Conservation (phyloP, 2,888 invertebrate genomes). For the Geotrupes spiniger region DNA sequence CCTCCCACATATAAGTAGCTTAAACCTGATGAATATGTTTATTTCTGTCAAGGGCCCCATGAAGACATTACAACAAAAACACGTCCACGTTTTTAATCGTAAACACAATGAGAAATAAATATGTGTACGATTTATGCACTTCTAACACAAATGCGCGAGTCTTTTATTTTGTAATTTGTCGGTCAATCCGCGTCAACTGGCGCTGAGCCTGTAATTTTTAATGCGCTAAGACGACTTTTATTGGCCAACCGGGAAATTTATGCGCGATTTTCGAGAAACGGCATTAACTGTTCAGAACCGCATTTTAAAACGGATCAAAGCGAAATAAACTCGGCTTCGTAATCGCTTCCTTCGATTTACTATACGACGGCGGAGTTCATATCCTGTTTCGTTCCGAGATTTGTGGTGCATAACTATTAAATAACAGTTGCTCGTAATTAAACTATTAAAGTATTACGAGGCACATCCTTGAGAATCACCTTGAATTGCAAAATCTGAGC, state of each 20-base stretch:
- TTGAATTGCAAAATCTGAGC: constrained; percentile 14
- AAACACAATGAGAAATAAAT: constrained; percentile 4
- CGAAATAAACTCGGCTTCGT: too few relatives aligned
- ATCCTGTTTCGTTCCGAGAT: constrained; percentile 1
- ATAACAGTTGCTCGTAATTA: constrained; percentile 16
- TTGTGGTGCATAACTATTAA: constrained; percentile 22
- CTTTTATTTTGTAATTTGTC: constrained; percentile 10
- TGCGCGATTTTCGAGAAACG: too few relatives aligned
- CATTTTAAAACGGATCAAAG: too few relatives aligned
- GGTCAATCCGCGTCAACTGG: constrained; percentile 1
- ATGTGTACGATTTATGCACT: constrained; percentile 6
- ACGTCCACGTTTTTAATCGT: constrained; percentile 2
- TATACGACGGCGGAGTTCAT: too few relatives aligned
- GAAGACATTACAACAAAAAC: constrained; percentile 8
- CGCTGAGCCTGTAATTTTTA: neutral
- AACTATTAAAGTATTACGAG: constrained; percentile 13
- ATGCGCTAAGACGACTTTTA: constrained; percentile 6
- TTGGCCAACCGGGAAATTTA: constrained; percentile 1
- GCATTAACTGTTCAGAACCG: too few relatives aligned
- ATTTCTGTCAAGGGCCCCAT: neutral
- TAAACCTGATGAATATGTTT: constrained; percentile 4
- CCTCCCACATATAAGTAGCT: constrained; percentile 2
- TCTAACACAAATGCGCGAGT: neutral
- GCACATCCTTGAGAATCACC: constrained; percentile 15
- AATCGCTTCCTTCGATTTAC: too few relatives aligned